Evolutionary conservation across 1,140 invertebrate species (phyloP), one percentile per base, ranked within the genome.

Genomic region (Pachypeltis micranthus): DNA sequence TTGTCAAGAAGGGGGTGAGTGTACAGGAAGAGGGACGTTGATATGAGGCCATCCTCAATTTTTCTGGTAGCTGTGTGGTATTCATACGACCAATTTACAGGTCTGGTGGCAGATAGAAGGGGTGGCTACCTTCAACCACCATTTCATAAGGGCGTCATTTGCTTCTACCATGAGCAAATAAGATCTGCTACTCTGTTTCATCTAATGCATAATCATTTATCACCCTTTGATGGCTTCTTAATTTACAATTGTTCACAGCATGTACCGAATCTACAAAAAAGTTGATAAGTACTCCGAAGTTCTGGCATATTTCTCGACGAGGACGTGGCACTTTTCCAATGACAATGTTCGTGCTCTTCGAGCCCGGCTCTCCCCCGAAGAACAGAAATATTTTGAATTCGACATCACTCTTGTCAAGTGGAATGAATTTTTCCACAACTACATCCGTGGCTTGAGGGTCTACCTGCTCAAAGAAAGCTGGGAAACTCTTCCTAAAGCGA

Each of bases 181-280:
- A n/a, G n/a, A n/a, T n/a, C n/a, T n/a, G n/a, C n/a, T n/a, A n/a
- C n/a, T n/a, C n/a, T n/a, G n/a, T n/a, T n/a, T n/a, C n/a, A n/a
- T n/a, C n/a, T n/a, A n/a, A n/a, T n/a, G n/a, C n/a, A n/a, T n/a
- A n/a, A n/a, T n/a, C n/a, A n/a, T n/a, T n/a, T n/a, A n/a, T n/a
- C n/a, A n/a, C n/a, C n/a, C n/a, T n/a, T n/a, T n/a, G n/a, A n/a
- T n/a, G n/a, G n/a, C n/a, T n/a, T n/a, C n/a, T n/a, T n/a, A n/a
- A n/a, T n/a, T n/a, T n/a, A n/a, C n/a, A n/a, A n/a, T 39, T 44
- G 56, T 25, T 73, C 74, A 23, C 71, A 90, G 87, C 73, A 79
- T 90, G 77, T 77, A 82, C 34, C 81, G 82, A 67, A 81, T 87
- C 1, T 89, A 90, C 69, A 77, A 77, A 25, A 88, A 87, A 73